These are phyloP conservation scores for Hypolimnas misippus DNA, from an alignment of 2,888 invertebrate species.

Conservation along the genomic window DNA sequence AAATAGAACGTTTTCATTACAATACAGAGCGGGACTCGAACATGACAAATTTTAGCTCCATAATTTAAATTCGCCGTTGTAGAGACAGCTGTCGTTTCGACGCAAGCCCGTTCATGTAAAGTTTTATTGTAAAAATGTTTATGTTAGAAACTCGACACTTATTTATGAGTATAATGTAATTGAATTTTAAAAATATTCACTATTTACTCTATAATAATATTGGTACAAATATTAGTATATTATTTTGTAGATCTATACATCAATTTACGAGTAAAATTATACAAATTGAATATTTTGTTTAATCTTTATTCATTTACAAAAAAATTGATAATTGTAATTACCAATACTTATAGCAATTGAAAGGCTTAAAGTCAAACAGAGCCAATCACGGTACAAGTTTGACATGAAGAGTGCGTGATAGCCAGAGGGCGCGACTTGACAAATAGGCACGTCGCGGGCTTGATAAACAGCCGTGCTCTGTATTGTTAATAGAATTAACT, in stretches of 20 bases:
- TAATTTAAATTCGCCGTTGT: conserved; percentile 58
- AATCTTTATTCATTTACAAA: too few relatives aligned
- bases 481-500: conserved; percentile 68
- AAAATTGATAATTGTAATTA: too few relatives aligned
- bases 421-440: conserved; percentile 24
- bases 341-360: background rate
- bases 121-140: conserved; percentile 54
- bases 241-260: too few relatives aligned
- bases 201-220: too few relatives aligned
- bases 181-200: background rate
- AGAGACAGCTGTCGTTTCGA: conserved; percentile 61
- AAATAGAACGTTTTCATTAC: conserved; percentile 36
- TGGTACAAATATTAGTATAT: too few relatives aligned
- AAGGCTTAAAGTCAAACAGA: conserved; percentile 12
- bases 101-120: conserved; percentile 46
- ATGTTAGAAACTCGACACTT: conserved; percentile 38
- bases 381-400: conserved; percentile 21
- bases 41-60: conserved; percentile 56
- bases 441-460: conserved; percentile 25
- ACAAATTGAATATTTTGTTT: too few relatives aligned
- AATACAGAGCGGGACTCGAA: conserved; percentile 37
- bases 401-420: conserved; percentile 32
- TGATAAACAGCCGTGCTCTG: conserved; percentile 51
- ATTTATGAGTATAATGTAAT: conserved; percentile 30
- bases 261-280: too few relatives aligned